phyloP scores from a whole-genome alignment of 2,797 vertebrate species.

The Carcharodon carcharias region DNA sequence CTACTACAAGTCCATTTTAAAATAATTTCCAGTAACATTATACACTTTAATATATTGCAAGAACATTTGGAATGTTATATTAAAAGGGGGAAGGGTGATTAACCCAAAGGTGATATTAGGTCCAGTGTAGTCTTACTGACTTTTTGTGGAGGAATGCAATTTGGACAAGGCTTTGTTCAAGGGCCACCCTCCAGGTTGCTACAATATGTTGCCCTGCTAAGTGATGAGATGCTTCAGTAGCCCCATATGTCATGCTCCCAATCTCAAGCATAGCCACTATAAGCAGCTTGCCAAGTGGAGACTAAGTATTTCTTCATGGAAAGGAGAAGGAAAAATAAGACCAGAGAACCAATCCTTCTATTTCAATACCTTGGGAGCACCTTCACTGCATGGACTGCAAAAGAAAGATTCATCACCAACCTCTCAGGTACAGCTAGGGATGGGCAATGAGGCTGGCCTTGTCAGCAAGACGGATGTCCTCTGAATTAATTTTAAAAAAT shows the following conservation, averaged over 20 bases:
- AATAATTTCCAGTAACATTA: too few relatives aligned
- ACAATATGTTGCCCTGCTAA: background rate
- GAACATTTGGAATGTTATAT: background rate
- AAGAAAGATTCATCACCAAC: background rate
- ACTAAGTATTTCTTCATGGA: background rate
- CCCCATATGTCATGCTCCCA: background rate
- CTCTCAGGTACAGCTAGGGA: background rate
- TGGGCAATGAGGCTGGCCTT: background rate
- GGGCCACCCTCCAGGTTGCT: background rate
- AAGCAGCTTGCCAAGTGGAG: background rate
- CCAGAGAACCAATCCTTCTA: background rate
- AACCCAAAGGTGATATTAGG: background rate
- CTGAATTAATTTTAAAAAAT: background rate
- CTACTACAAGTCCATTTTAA: too few relatives aligned
- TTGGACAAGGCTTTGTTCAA: background rate
- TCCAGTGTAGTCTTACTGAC: background rate
- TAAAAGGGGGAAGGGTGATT: background rate
- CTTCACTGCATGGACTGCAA: background rate
- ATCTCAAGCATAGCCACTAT: background rate
- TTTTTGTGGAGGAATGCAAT: background rate
- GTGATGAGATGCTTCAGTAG: background rate
- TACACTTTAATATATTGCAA: too few relatives aligned
- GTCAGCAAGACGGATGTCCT: background rate
- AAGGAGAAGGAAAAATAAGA: background rate
- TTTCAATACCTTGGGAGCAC: background rate